Conservation (phyloP, 2,113 vertebrate species). For the Brachyhypopomus occidentalis region DNA sequence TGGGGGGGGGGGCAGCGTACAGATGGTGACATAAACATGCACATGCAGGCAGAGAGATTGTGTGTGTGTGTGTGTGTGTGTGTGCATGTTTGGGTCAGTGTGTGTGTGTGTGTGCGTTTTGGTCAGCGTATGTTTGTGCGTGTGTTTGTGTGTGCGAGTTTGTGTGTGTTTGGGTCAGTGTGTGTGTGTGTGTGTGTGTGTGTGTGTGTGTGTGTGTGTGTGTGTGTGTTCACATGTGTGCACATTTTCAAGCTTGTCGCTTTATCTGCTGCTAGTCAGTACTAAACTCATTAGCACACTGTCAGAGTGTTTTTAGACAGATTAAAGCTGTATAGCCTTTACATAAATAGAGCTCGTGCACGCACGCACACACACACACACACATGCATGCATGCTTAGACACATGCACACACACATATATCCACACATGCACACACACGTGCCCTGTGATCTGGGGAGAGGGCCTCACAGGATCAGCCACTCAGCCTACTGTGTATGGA, state of each 20-base stretch:
- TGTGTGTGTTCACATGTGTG: neutral
- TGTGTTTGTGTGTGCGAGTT: neutral
- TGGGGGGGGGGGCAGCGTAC: neutral
- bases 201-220: constrained; percentile 1
- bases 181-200: neutral
- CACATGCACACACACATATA: too few species aligned
- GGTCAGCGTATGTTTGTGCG: constrained; percentile 8
- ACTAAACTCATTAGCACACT: constrained; percentile 10
- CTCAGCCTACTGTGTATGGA: too few species aligned
- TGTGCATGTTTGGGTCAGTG: neutral
- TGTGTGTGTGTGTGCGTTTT: neutral
- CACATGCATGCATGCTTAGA: too few species aligned
- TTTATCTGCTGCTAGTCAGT: constrained; percentile 29
- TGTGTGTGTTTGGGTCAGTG: constrained; percentile 9
- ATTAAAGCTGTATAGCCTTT: constrained; percentile 37
- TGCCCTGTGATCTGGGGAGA: too few species aligned
- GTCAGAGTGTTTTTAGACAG: constrained; percentile 26
- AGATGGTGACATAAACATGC: constrained; percentile 18
- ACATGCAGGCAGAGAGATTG: constrained; percentile 17
- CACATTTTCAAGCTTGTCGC: constrained; percentile 25
- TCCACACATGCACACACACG: too few species aligned
- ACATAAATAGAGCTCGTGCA: constrained; percentile 24
- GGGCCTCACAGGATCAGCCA: too few species aligned
- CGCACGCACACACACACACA: too few species aligned
- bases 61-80: neutral